A percentile compares a stretch with the other conserved stretches of the same genome.
Evolutionary conservation across 2,797 vertebrate genomes (phyloP).

Genomic region (Amblyraja radiata): DNA sequence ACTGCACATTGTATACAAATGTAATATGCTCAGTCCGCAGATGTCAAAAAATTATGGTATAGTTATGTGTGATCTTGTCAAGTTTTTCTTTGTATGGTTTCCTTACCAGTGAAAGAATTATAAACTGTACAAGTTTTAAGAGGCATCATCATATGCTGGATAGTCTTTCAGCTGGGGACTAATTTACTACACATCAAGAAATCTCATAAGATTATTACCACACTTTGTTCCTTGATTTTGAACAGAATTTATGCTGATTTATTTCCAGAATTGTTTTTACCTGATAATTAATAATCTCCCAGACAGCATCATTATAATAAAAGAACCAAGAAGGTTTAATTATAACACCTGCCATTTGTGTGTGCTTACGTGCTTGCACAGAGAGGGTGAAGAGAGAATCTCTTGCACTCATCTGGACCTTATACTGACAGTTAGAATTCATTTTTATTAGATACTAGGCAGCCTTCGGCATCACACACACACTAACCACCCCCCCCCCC

Average conservation of each 20-base stretch:
- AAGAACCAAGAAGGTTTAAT: background rate
- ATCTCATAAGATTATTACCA: background rate
- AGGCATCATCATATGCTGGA: background rate
- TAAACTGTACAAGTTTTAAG: background rate
- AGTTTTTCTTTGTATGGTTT: background rate
- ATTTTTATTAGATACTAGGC: background rate
- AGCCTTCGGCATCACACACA: too few relatives aligned
- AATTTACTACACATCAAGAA: background rate
- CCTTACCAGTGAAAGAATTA: background rate
- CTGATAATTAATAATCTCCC: background rate
- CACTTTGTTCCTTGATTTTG: background rate
- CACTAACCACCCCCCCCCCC: too few relatives aligned
- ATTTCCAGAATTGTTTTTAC: slow-evolving; percentile 2
- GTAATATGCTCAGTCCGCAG: background rate
- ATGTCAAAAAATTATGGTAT: background rate
- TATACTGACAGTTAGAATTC: background rate
- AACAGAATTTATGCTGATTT: background rate
- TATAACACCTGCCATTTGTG: background rate
- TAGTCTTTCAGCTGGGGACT: background rate
- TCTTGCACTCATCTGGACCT: background rate
- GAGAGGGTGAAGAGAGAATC: background rate
- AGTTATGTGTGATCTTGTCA: background rate
- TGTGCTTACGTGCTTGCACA: background rate
- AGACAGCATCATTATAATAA: background rate
- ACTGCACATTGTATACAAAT: background rate